Evolutionary conservation across 2,888 invertebrate genomes (phyloP).

Genomic region (Entomobrya multifasciata): DNA sequence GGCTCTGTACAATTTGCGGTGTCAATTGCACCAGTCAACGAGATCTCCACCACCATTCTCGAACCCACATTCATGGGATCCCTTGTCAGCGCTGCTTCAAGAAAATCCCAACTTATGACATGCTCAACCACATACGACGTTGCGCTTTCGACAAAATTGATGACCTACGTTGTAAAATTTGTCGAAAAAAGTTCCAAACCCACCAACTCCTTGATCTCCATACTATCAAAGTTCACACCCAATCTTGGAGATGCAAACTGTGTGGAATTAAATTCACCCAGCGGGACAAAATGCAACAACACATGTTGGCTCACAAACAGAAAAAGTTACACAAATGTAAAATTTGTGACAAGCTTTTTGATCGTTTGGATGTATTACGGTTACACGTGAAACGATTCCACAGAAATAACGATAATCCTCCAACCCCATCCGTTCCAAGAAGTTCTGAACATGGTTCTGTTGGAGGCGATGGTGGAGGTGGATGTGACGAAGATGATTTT

Average conservation of each 20-base stretch:
- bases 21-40: not conserved
- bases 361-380: constrained; percentile 33
- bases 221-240: not conserved
- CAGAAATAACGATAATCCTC: constrained; percentile 49
- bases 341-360: constrained; percentile 42
- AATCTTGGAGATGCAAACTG: constrained; percentile 47
- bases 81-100: constrained; percentile 39
- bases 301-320: constrained; percentile 48
- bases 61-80: not conserved
- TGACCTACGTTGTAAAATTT: constrained; percentile 10
- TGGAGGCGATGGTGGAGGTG: constrained; percentile 6
- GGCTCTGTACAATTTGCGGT: constrained; percentile 53
- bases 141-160: not conserved
- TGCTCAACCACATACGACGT: constrained; percentile 14
- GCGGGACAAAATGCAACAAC: constrained; percentile 23
- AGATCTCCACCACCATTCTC: not conserved
- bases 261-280: constrained; percentile 40
- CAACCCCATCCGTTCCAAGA: constrained; percentile 33
- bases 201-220: not conserved
- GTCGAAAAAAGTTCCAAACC: not conserved
- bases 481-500: not conserved
- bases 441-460: not conserved
- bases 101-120: constrained; percentile 14
- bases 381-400: constrained; percentile 58
- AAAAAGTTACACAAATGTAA: constrained; percentile 37